Evolutionary conservation across 2,888 invertebrate genomes (phyloP).

Genomic region (Bugula neritina): DNA sequence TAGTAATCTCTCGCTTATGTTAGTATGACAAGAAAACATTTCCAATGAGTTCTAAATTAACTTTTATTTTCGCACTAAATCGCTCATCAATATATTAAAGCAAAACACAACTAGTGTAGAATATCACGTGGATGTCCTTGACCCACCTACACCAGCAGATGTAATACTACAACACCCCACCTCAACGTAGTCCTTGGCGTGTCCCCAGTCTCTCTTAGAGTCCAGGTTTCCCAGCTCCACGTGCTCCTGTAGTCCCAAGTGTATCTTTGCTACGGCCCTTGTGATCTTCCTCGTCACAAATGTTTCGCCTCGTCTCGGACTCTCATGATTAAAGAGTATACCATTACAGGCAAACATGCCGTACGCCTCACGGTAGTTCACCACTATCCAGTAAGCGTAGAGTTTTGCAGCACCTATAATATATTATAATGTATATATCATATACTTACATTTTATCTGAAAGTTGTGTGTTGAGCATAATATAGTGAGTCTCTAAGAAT

Average conservation of each 20-base stretch:
- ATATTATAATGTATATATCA: neutral
- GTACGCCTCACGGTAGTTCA: conserved; percentile 54
- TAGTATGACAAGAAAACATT: no score
- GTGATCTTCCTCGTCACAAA: conserved; percentile 98
- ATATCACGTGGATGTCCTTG: no score
- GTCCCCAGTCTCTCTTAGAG: conserved; percentile 94
- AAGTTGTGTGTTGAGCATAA: no score
- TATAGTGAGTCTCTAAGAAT: no score
- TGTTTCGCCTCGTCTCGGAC: conserved; percentile 65
- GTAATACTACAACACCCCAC: no score
- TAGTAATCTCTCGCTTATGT: no score
- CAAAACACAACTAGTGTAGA: no score
- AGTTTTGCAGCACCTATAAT: conserved; percentile 51
- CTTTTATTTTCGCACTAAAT: no score
- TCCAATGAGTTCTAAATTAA: no score
- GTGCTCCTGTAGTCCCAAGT: conserved; percentile 73
- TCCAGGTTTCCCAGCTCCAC: conserved; percentile 91
- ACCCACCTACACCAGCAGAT: no score
- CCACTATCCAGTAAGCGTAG: conserved; percentile 53
- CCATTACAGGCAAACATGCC: conserved; percentile 54
- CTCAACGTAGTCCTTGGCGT: conserved; percentile 81
- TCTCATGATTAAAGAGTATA: conserved; percentile 54
- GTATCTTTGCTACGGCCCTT: conserved; percentile 91
- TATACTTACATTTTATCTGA: no score
- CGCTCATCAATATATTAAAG: no score